Base-by-base conservation (phyloP, 2,888 invertebrate species). In the Drosophila robusta region DNA sequence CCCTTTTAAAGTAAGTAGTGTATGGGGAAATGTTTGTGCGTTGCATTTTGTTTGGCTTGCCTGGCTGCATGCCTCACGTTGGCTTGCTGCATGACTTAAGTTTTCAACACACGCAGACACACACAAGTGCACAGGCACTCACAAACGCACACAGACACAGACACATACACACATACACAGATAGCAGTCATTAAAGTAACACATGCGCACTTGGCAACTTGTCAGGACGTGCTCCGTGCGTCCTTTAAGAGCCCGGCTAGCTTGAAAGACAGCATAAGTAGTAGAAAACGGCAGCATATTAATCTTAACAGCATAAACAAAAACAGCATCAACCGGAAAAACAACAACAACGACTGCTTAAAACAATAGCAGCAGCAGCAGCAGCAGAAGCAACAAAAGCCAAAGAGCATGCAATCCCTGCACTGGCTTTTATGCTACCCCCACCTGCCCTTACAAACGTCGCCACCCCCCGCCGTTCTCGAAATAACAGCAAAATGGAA, bases 261-360 rank as follows among this genome's bases (percentile, higher is more conserved):
- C 75, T 56, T 79, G 81, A 87, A 81, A 79, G 84, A 75, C 87
- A 84, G 79, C 84, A 84, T 84, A 87, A 85, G 85, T 82, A 84
- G 80, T 81, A 69, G 82, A 87, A 85, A 80, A 76, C 78, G 80
- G 80, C 82, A 85, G 87, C 87, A 81, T 87, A 85, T 85, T 87
- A 85, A 85, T 85, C 87, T 87, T 76, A 62, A 56, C 41, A 62
- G n/a, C 57, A 81, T 29, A 29, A 29, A 44, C 65, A 79, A 73
- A 49, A 75, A 66, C 69, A 80, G 57, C 63, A 65, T 52, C 62
- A 61, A 55, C 54, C 70, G 66, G 52, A 51, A 41, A 32, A 61
- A 65, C 39, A 44, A 39, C 22, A 68, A 55, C n/a, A 32, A 18
- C n/a, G 2, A 18, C 2, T 18, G 1, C 56, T 54, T 54, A 67